Percentiles rank a stretch among this genome's conserved stretches.
These are phyloP conservation scores for Montipora foliosa DNA, from an alignment of 64 coral and sea anemone species.

Conservation along the genomic window DNA sequence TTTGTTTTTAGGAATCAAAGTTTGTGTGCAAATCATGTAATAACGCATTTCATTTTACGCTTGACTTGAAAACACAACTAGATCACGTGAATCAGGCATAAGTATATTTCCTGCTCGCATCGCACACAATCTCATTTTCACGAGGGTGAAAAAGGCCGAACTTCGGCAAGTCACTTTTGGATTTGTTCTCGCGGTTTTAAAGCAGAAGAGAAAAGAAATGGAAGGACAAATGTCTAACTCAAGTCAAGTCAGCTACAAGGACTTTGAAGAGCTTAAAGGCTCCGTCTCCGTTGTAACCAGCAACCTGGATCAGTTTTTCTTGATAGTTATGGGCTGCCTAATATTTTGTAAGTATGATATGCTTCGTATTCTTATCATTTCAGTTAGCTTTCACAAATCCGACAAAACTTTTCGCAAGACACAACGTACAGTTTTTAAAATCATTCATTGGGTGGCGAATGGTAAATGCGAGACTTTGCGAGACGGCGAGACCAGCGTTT, in stretches of 20 bases:
- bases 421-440: too few relatives aligned
- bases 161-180: too few relatives aligned
- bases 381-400: not conserved
- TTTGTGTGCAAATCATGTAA: not conserved
- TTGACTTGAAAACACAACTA: not conserved
- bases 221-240: not conserved
- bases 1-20: not conserved
- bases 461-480: too few relatives aligned
- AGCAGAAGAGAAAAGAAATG: not conserved
- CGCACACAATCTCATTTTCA: too few relatives aligned
- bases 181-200: not conserved
- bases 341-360: too few relatives aligned
- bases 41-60: not conserved
- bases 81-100: not conserved
- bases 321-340: constrained; percentile 52
- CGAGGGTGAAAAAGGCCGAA: not conserved
- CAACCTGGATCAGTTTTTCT: constrained; percentile 48
- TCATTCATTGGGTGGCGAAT: too few relatives aligned
- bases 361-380: not conserved
- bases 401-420: too few relatives aligned
- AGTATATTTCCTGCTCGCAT: not conserved
- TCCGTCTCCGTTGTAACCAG: not conserved
- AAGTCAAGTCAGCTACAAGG: not conserved
- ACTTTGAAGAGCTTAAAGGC: not conserved
- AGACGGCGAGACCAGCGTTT: too few relatives aligned